Evolutionary conservation across 2,113 vertebrate genomes (phyloP), one percentile per base, ranked within the genome.

Genomic region (Corydoras sp.): DNA sequence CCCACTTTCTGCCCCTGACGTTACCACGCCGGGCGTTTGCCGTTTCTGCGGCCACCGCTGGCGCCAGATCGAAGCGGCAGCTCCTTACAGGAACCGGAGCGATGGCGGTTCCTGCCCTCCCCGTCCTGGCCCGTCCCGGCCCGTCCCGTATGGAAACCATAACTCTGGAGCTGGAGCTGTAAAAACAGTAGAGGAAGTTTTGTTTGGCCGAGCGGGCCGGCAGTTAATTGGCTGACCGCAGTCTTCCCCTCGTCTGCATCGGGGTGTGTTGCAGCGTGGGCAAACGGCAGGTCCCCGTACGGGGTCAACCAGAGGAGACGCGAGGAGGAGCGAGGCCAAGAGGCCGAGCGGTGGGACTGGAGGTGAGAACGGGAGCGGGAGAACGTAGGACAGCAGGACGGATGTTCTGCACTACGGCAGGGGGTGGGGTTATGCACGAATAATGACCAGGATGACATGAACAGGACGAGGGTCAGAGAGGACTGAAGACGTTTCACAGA

Each of bases 101-200:
- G 81, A 86, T 77, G 58, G 79, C 79, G 70, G 30, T 65, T 54
- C 60, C 66, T 67, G 43, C 63, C 72, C 79, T 78, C 65, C 13
- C 62, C 76, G 78, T 75, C 65, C 54, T 81, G 18, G 18, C 18
- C 58, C 3, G 75, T 75, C 65, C 54, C 81, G 18, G 18, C 18
- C 58, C 3, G 75, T 24, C 81, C 65, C 72, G 77, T 80, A 84
- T 85, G 81, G 87, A 87, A 89, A 83, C 83, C 87, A 86, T 85
- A 81, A 88, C 83, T 86, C 83, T 76, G 76, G 84, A 81, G 80
- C 81, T 71, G 84, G 80, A 83, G 81, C 87, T 85, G 80, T 85
- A 83, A 88, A 88, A 90, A 88, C 86, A 88, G 74, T 68, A 77
- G 80, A 88, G 86, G 88, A 89, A 89, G 88, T 90, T 88, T 88